phyloP scores from a whole-genome alignment of 1,140 invertebrate species.

The Sminthurinus signatus region DNA sequence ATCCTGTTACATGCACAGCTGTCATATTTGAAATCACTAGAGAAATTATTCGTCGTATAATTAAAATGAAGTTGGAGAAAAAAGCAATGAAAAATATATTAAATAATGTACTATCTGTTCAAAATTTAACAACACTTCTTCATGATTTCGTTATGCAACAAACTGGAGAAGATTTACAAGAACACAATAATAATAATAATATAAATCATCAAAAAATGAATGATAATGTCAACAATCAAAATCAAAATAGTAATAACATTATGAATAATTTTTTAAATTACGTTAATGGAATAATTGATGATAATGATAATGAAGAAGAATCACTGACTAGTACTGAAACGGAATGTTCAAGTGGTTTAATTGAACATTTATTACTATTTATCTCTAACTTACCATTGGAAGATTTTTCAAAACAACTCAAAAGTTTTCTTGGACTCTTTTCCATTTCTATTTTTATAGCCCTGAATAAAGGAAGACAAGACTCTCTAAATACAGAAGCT shows the following conservation, averaged over 20 bases:
- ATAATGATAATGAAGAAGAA: background rate
- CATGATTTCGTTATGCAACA: background rate
- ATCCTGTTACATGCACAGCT: background rate
- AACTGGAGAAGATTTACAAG: background rate
- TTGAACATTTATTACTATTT: background rate
- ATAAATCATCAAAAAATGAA: background rate
- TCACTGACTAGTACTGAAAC: background rate
- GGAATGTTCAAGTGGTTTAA: background rate
- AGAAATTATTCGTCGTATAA: background rate
- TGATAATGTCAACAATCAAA: background rate
- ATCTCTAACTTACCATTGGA: background rate
- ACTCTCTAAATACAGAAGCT: background rate
- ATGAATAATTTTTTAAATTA: background rate
- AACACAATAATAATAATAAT: background rate
- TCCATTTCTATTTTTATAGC: background rate
- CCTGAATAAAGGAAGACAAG: background rate
- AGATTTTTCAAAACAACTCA: background rate
- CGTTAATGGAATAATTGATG: background rate
- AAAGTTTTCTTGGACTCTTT: background rate
- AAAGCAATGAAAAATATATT: background rate
- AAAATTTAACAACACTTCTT: background rate
- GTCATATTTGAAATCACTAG: background rate
- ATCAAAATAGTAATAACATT: background rate
- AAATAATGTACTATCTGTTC: background rate
- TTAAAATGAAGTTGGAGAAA: conserved; percentile 2